Percentiles rank a stretch among this genome's conserved stretches.
Evolutionary conservation across 1,140 invertebrate species (phyloP).

Genomic region (Drosophila setifemur): DNA sequence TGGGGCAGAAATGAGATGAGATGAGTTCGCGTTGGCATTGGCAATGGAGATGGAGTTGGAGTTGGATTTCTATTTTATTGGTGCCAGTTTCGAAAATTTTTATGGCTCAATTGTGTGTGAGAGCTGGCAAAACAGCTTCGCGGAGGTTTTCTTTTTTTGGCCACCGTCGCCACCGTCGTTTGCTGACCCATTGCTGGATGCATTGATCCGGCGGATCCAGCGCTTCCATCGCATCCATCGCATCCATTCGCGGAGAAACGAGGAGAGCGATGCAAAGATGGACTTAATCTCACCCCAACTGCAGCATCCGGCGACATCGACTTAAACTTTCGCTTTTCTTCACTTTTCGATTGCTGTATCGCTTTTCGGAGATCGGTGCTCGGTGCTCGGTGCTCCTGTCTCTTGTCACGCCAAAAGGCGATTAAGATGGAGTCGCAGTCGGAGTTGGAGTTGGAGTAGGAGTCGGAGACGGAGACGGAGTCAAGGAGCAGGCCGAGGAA

Average conservation of each 20-base stretch:
- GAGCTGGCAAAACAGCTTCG: slow-evolving; percentile 57
- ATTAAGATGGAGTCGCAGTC: slow-evolving; percentile 58
- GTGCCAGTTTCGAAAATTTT: slow-evolving; percentile 39
- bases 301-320: slow-evolving; percentile 65
- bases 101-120: slow-evolving; percentile 55
- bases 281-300: slow-evolving; percentile 46
- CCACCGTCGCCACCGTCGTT: too few relatives aligned
- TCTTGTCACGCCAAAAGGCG: slow-evolving; percentile 50
- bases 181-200: slow-evolving; percentile 64
- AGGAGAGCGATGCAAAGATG: slow-evolving; percentile 38
- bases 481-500: slow-evolving; percentile 27
- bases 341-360: slow-evolving; percentile 28
- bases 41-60: not conserved
- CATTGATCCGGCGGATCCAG: slow-evolving; percentile 46
- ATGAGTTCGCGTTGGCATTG: too few relatives aligned
- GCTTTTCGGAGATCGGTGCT: slow-evolving; percentile 2
- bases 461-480: too few relatives aligned
- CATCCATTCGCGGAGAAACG: slow-evolving; percentile 37
- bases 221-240: slow-evolving; percentile 60
- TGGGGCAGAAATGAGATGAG: not conserved
- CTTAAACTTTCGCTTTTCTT: slow-evolving; percentile 75
- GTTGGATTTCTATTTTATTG: slow-evolving; percentile 23
- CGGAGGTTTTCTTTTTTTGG: slow-evolving; percentile 36
- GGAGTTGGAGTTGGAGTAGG: not conserved
- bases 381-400: slow-evolving; percentile 17